Evolutionary conservation across 2,888 invertebrate genomes (phyloP), one percentile per base, ranked within the genome.

Genomic region (Synergus japonicus): DNA sequence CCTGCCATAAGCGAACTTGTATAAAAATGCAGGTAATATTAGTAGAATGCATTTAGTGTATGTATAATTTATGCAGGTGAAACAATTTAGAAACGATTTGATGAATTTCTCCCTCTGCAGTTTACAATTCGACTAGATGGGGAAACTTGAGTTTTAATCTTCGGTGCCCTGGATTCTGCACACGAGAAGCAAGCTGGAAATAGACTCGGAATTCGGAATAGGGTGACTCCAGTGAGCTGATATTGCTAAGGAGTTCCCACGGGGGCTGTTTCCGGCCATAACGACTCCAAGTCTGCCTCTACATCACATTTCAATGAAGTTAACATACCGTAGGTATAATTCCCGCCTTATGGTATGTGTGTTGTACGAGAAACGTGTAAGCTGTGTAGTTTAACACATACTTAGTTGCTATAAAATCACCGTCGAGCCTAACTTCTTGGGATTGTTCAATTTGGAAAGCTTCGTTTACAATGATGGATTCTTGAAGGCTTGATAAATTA

Each of bases 231-330:
- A 83, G 83, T 84, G 67, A 83, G 84, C 81, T 81, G 85, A 85
- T 84, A 83, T 81, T 83, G 84, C 86, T 86, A 87, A 88, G 87
- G 85, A 87, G 85, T 82, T 88, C 89, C 87, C 87, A 65, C 29
- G 88, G 86, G 88, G 82, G 82, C 84, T 79, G 85, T 87, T 86
- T 64, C 64, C 81, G 78, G 76, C 41, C 78, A 41, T 76, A 79
- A 79, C 78, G 78, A 73, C 54, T 73, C 37, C 54, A 73, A 54
- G 73, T 58, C 49, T 54, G 73, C 73, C 65, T 81, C 81, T 79
- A 83, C 82, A 85, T 85, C 83, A 83, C 82, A 79, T 81, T 80
- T 69, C 78, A 77, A 84, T 85, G 78, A 77, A 83, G 81, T 85
- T 83, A 86, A 84, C 79, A 65, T 79, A 79, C 76, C 80, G 73